phyloP scores from a whole-genome alignment of 2,797 vertebrate genomes.

The Myotis myotis region DNA sequence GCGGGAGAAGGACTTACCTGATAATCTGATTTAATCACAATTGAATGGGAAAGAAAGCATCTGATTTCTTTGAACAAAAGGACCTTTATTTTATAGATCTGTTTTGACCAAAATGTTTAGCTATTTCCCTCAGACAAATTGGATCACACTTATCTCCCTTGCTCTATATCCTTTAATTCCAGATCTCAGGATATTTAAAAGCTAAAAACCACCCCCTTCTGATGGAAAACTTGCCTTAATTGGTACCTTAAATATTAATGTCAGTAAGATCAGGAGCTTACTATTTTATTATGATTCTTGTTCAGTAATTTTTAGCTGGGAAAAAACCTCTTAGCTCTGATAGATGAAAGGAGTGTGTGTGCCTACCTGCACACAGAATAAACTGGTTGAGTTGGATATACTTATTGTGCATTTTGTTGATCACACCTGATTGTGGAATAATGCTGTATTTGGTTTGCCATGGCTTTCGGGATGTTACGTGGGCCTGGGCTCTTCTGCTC shows the following conservation, averaged over 20 bases:
- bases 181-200: slow-evolving; percentile 15
- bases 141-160: neutral
- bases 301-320: neutral
- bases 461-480: neutral
- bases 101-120: slow-evolving; percentile 11
- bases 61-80: neutral
- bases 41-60: neutral
- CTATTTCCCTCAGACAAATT: neutral
- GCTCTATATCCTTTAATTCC: neutral
- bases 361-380: neutral
- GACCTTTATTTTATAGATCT: neutral
- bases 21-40: neutral
- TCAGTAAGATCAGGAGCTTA: neutral
- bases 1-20: neutral
- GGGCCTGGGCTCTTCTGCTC: neutral
- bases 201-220: neutral
- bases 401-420: slow-evolving; percentile 62
- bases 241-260: neutral
- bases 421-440: slow-evolving; percentile 54
- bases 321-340: neutral
- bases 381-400: neutral
- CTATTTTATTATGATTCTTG: neutral
- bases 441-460: slow-evolving; percentile 25
- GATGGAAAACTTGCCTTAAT: slow-evolving; percentile 53
- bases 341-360: neutral